Evolutionary conservation across 2,797 vertebrate species (phyloP).

Genomic region (Sebastes jordani): DNA sequence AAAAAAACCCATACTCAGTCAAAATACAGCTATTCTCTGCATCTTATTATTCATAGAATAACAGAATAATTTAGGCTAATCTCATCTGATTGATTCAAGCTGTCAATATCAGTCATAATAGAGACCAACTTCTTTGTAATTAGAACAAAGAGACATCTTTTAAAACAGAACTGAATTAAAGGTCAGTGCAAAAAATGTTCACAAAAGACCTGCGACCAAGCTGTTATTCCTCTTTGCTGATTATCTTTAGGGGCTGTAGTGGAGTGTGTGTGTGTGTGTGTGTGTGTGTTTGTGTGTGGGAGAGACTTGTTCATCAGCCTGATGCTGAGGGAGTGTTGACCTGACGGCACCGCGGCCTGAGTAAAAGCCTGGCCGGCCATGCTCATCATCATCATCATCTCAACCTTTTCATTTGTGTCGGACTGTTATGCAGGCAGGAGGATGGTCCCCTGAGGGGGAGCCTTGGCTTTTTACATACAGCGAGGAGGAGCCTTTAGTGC

Average conservation of each 20-base stretch:
- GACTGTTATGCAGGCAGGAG: constrained; percentile 48
- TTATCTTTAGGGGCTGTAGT: not conserved
- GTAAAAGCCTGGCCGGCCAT: constrained; percentile 48
- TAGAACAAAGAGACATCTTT: constrained; percentile 19
- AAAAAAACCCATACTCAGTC: constrained; percentile 14
- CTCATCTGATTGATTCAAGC: constrained; percentile 1
- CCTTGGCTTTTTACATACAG: constrained; percentile 54
- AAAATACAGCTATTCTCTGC: not conserved
- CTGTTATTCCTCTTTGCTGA: constrained; percentile 26
- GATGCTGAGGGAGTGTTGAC: constrained; percentile 21
- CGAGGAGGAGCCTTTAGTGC: constrained; percentile 59
- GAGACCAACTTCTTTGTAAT: constrained; percentile 2
- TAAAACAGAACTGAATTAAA: constrained; percentile 21
- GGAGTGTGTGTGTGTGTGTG: not conserved
- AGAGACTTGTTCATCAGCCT: constrained; percentile 4
- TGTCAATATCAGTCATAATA: not conserved
- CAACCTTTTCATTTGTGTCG: constrained; percentile 80
- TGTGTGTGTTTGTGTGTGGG: not conserved
- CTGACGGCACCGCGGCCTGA: constrained; percentile 26
- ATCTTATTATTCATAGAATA: not conserved
- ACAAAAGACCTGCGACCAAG: constrained; percentile 19
- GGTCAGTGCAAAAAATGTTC: constrained; percentile 5
- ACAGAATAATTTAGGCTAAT: not conserved
- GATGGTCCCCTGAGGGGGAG: constrained; percentile 60
- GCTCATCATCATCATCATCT: constrained; percentile 32